Conservation (phyloP, 2,113 vertebrate genomes). For the Australoheros scitulus region DNA sequence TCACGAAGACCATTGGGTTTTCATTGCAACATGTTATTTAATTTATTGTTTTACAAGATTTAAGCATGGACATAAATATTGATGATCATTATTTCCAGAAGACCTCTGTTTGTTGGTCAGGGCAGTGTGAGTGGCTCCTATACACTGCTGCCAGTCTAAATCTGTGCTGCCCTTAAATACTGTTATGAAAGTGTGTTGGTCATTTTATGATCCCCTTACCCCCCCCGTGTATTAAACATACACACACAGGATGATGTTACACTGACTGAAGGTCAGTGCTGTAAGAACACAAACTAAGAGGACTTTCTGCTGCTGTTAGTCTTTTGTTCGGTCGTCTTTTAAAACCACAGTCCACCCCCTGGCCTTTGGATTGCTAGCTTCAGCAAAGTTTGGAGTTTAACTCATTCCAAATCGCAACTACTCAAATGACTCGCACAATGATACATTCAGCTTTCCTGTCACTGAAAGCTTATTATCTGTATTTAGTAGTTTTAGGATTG, state of each 20-base stretch:
- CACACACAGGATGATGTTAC: conserved; percentile 56
- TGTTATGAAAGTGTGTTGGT: conserved; percentile 29
- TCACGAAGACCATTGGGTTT: not conserved
- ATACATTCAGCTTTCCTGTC: not conserved
- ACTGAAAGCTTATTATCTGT: conserved; percentile 18
- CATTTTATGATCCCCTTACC: conserved; percentile 26
- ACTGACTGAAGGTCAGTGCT: conserved; percentile 54
- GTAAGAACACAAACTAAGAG: conserved; percentile 16
- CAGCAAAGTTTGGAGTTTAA: conserved; percentile 18
- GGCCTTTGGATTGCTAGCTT: conserved; percentile 22
- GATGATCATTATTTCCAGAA: conserved; percentile 30
- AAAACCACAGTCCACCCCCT: conserved; percentile 47
- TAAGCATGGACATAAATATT: conserved; percentile 10
- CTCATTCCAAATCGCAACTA: conserved; percentile 5
- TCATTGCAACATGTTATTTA: conserved; percentile 18
- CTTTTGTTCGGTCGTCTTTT: not conserved
- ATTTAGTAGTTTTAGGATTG: conserved; percentile 13
- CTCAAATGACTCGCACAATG: conserved; percentile 32
- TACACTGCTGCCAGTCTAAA: conserved; percentile 55
- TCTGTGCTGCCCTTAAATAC: conserved; percentile 43
- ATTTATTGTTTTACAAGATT: conserved; percentile 29
- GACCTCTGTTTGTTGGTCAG: conserved; percentile 28
- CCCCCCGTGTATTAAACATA: conserved; percentile 27
- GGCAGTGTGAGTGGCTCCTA: conserved; percentile 26
- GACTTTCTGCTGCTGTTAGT: conserved; percentile 14